A percentile compares a stretch with the other conserved stretches of the same genome.
Conservation (phyloP, 2,888 invertebrate species). For the Ethmia dodecea region DNA sequence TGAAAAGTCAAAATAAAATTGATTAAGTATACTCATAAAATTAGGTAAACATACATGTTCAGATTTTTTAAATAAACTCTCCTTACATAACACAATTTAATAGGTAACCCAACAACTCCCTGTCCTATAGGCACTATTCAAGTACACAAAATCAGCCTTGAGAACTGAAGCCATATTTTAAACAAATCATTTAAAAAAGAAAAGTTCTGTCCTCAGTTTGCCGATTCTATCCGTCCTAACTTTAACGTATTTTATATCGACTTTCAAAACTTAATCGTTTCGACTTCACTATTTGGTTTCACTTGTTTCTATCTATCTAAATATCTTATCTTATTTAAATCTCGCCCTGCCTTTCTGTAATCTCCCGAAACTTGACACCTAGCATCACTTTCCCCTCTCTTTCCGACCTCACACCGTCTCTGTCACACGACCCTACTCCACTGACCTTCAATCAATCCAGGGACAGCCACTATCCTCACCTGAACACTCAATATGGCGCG, state of each 20-base stretch:
- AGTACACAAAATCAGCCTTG: too few relatives aligned
- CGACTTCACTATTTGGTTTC: not conserved
- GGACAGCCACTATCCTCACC: constrained; percentile 8
- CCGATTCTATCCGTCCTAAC: not conserved
- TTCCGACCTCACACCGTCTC: not conserved
- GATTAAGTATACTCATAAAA: too few relatives aligned
- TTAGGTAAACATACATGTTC: too few relatives aligned
- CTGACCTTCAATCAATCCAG: constrained; percentile 5
- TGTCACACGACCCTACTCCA: not conserved
- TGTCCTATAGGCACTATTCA: too few relatives aligned
- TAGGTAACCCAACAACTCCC: too few relatives aligned
- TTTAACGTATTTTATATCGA: not conserved
- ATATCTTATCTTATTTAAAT: not conserved
- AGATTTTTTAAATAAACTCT: too few relatives aligned
- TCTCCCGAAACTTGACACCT: not conserved
- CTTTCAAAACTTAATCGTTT: not conserved
- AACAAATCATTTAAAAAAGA: too few relatives aligned
- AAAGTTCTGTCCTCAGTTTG: not conserved
- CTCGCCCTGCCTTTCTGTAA: too few relatives aligned
- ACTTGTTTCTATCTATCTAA: not conserved
- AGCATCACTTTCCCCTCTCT: not conserved
- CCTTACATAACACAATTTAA: too few relatives aligned
- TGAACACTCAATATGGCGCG: constrained; percentile 23
- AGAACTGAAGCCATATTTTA: too few relatives aligned
- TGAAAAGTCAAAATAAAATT: too few relatives aligned